Evolutionary conservation across 2,797 vertebrate species (phyloP).

Genomic region (Poecile montanus): DNA sequence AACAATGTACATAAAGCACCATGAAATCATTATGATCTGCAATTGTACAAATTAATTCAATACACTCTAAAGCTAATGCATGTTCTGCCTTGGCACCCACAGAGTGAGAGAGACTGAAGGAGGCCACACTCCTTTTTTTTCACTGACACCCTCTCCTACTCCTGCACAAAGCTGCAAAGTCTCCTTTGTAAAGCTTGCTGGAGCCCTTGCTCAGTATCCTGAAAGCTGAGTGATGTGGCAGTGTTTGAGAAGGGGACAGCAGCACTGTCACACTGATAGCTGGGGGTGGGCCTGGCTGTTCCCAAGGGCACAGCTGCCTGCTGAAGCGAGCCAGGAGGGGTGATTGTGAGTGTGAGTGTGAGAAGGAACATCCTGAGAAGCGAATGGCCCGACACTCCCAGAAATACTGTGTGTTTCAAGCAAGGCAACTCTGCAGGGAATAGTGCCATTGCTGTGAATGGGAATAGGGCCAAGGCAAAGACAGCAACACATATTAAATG

Average conservation of each 20-base stretch:
- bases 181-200: background rate
- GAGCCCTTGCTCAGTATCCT: background rate
- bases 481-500: accelerated
- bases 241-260: background rate
- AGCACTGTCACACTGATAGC: background rate
- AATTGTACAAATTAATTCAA: background rate
- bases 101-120: background rate
- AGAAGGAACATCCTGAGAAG: background rate
- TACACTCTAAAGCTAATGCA: background rate
- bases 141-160: background rate
- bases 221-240: background rate
- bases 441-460: background rate
- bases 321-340: background rate
- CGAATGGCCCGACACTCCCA: background rate
- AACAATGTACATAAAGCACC: background rate
- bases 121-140: background rate
- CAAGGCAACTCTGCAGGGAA: background rate
- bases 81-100: background rate
- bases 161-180: background rate
- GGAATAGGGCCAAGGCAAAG: background rate
- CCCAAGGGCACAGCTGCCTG: background rate
- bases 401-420: background rate
- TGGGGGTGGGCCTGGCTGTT: no score
- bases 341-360: background rate
- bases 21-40: background rate